Base-by-base conservation (phyloP, 2,888 invertebrate species). In the Scaptodrosophila latifasciaeformis region DNA sequence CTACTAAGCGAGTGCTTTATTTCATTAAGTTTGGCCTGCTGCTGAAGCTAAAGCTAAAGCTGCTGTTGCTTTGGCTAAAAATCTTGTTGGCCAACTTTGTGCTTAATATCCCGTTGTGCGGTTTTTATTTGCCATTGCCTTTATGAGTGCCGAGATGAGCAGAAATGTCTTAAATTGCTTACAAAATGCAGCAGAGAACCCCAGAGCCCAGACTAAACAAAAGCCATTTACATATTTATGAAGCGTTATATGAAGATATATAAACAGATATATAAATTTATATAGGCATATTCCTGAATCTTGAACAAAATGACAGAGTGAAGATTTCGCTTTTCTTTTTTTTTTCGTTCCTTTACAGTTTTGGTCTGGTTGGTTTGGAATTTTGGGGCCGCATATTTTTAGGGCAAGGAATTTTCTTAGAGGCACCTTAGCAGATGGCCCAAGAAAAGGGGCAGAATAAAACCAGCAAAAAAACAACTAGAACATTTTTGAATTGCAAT, bases 401-500 rank as follows among this genome's bases (percentile, higher is more conserved):
- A 2, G 30, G 1, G 24, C 15, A 10, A 17, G 10, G 21, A 34
- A 34, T 46, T 19, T 42, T 47, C 29, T 17, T n/a, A n/a, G n/a
- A n/a, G n/a, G n/a, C n/a, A n/a, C n/a, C n/a, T n/a, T n/a, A n/a
- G n/a, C n/a, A n/a, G n/a, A n/a, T n/a, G n/a, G n/a, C n/a, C n/a
- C n/a, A n/a, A n/a, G n/a, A n/a, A 24, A 24, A 24, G 24, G 24
- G 3, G 24, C 3, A 24, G n/a, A 7, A 7, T 7, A 7, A 24
- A 24, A 24, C 24, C 24, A 24, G 7, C 24, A 24, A 24, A 24
- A 24, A 3, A 24, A 3, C 24, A 24, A 67, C 64, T 54, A 59
- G 62, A 74, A n/a, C n/a, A 74, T 55, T 67, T 72, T 77, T 62
- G 70, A 77, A 75, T 74, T 75, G 78, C 70, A 77, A 74, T 75